Conservation (phyloP, 2,113 vertebrate species). For the Lamprologus lemairii region DNA sequence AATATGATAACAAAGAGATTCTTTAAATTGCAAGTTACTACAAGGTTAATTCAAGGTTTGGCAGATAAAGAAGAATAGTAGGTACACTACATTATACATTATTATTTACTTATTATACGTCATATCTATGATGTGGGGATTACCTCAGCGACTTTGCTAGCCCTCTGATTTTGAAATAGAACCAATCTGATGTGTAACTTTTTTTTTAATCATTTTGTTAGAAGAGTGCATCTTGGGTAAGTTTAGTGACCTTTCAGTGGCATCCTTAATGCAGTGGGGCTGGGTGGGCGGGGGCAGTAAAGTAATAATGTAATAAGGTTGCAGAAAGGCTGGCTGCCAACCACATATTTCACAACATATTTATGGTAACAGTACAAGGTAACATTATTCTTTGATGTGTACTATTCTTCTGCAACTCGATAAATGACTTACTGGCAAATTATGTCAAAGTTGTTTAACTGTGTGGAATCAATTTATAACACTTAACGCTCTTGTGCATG, state of each 20-base stretch:
- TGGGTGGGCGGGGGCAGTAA: not conserved
- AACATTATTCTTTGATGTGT: not conserved
- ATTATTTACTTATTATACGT: not conserved
- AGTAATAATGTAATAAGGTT: not conserved
- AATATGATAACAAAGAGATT: not conserved
- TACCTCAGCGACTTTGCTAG: not conserved
- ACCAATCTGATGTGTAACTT: not conserved
- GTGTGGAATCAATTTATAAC: not conserved
- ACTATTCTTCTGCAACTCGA: not conserved
- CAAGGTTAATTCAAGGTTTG: not conserved
- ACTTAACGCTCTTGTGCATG: not conserved
- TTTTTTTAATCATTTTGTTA: fast-evolving
- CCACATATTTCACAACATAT: not conserved
- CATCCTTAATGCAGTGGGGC: not conserved
- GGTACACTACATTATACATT: not conserved
- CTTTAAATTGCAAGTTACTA: not conserved
- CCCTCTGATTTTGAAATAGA: not conserved
- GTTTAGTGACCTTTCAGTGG: not conserved
- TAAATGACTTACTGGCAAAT: not conserved
- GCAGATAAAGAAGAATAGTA: not conserved
- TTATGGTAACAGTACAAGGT: not conserved
- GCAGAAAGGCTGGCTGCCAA: not conserved
- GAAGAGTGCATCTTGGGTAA: not conserved
- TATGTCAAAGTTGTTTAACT: not conserved
- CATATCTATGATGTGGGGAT: not conserved